A percentile compares a stretch with the other conserved stretches of the same genome.
Evolutionary conservation across 1,140 invertebrate genomes (phyloP).

Genomic region (Papilio polytes): DNA sequence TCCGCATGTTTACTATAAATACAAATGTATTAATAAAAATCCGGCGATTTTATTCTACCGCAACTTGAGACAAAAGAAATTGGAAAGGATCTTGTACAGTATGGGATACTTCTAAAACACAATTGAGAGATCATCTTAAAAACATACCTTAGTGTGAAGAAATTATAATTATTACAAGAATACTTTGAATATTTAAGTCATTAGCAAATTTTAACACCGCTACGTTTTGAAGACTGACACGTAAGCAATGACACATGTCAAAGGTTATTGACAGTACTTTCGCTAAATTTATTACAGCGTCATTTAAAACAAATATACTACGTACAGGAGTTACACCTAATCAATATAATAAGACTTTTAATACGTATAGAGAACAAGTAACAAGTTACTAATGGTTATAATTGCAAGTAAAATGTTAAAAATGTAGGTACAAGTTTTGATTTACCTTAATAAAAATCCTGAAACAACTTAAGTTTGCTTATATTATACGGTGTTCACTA

Average conservation of each 20-base stretch:
- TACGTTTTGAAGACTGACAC: constrained; percentile 66
- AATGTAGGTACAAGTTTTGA: neutral
- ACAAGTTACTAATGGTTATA: neutral
- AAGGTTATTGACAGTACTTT: constrained; percentile 79
- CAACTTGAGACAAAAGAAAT: constrained; percentile 26
- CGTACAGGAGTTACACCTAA: neutral
- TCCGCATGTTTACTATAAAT: neutral
- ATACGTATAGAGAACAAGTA: neutral
- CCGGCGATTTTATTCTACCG: constrained; percentile 31
- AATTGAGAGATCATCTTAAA: neutral
- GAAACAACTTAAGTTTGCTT: constrained; percentile 26
- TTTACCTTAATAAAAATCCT: constrained; percentile 28
- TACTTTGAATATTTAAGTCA: constrained; percentile 18
- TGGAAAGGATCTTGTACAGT: neutral
- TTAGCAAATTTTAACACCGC: constrained; percentile 21
- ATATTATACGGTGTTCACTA: constrained; percentile 14
- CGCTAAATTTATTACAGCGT: constrained; percentile 33
- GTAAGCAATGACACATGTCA: constrained; percentile 84
- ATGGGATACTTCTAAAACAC: neutral
- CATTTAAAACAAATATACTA: constrained; percentile 27
- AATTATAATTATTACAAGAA: constrained; percentile 30
- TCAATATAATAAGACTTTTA: neutral
- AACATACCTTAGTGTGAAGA: constrained; percentile 7
- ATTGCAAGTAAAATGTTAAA: neutral
- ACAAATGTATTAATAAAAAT: neutral